Base-by-base conservation (phyloP, 2,797 vertebrate genomes). In the Sus cebifrons region DNA sequence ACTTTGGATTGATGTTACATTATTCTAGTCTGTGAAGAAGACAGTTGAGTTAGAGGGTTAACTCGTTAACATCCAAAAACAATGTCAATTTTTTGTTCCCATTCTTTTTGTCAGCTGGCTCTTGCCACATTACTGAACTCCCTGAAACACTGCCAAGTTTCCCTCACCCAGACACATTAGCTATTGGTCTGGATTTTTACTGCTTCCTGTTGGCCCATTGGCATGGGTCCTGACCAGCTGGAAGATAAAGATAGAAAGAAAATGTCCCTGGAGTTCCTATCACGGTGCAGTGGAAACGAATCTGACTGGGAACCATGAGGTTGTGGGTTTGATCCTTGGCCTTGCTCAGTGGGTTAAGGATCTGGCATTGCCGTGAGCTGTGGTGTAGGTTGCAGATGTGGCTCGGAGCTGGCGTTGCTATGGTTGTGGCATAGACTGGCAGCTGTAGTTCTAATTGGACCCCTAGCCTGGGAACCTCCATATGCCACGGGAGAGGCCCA, bases 161-260 rank as follows among this genome's bases (percentile, higher is more conserved):
- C 64, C n/a, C 27, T 32, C 13, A 27, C 21, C 25, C 49, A 94
- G 94, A 90, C 81, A 91, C 44, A 87, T 64, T 58, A 88, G 74
- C 73, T 75, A 17, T 73, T 49, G 23, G 32, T 74, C 82, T 92
- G n/a, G 3, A 67, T 64, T 95, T 96, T 95, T 92, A 81, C 36
- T 73, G 91, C 81, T 92, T 96, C 87, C 91, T 91, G 18, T 64
- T 52, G 87, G 52, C 16, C 6, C 3, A 0, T 13, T 90, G 88
- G 71, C 68, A 64, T 23, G 29, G 25, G 40, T 78, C 58, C 81
- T 81, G 62, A 75, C 90, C 56, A 65, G 54, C 23, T 25, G 14
- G 71, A 75, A 91, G 77, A 93, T 36, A 70, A 88, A 36, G 36
- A 36, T 36, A 36, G 6, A 49, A 49, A 49, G 9, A 7, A 49